Base-by-base conservation (phyloP, 2,797 vertebrate species). In the Ptychadena robeensis region DNA sequence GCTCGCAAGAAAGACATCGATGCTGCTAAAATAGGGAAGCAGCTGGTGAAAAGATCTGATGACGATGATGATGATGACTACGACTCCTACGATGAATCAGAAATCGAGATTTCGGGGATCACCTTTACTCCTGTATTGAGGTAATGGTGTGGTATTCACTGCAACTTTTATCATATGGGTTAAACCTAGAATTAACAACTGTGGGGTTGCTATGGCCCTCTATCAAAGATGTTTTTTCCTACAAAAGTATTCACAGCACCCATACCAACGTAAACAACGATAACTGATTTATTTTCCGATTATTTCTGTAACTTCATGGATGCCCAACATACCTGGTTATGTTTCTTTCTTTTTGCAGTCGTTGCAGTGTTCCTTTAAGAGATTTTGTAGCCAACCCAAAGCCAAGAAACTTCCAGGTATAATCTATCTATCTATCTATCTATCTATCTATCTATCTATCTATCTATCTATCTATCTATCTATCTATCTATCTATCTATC, bases 381-480 rank as follows among this genome's bases (percentile, higher is more conserved):
- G 93, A 94, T 75, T 90, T 90, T 14, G 91, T 91, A 44, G 90
- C 90, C 0, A 84, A 88, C 0, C 93, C 94, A 66, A 92, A 88
- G 86, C 89, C 93, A 0, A 94, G 94, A 88, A 94, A 91, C 78
- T 97, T 98, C 87, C 97, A 98, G 96, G 97, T 98, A 92, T 27
- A 5, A 30, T 11, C 11, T 30, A 22, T 15, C n/a, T n/a, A n/a
- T n/a, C n/a, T n/a, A n/a, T n/a, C n/a, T n/a, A n/a, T n/a, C n/a
- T n/a, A n/a, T n/a, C n/a, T n/a, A n/a, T n/a, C n/a, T n/a, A n/a
- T n/a, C n/a, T n/a, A n/a, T n/a, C n/a, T n/a, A n/a, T n/a, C n/a
- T n/a, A n/a, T n/a, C n/a, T n/a, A n/a, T n/a, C n/a, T n/a, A n/a
- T n/a, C n/a, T n/a, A n/a, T n/a, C n/a, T n/a, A n/a, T n/a, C n/a